These are phyloP conservation scores for Lepidiolamprologus cunningtoni DNA, from an alignment of 2,113 vertebrate species.

Conservation along the genomic window DNA sequence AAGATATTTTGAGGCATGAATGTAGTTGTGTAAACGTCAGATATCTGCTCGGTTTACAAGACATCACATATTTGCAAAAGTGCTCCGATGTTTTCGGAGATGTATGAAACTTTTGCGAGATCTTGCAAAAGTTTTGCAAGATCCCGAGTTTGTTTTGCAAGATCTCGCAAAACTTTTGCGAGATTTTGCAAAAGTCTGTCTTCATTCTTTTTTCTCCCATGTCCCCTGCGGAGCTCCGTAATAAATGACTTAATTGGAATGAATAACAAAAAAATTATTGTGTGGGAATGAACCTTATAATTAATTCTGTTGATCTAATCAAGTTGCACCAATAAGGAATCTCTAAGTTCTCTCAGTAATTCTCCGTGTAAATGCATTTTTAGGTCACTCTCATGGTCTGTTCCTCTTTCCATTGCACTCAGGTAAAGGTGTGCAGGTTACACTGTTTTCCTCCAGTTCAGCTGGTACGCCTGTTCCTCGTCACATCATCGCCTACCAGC, in stretches of 20 bases:
- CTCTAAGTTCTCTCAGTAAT: not conserved
- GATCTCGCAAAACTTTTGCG: too few species aligned
- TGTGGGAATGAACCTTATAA: not conserved
- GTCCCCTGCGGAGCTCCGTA: not conserved
- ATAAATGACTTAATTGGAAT: not conserved
- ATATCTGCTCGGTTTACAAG: too few species aligned
- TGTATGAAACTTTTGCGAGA: too few species aligned
- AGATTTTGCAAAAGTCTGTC: too few species aligned
- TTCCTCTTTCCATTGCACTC: not conserved
- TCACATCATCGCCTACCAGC: not conserved
- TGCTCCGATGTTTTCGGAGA: rapidly evolving
- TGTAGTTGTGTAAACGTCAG: too few species aligned
- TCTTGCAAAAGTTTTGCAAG: too few species aligned
- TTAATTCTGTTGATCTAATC: not conserved
- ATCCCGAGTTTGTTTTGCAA: too few species aligned
- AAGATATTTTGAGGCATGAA: too few species aligned
- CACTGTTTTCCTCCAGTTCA: not conserved
- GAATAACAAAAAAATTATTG: not conserved
- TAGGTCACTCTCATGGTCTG: not conserved
- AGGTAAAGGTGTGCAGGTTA: not conserved
- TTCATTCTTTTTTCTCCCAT: rapidly evolving
- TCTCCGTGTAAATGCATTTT: not conserved
- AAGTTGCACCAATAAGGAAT: not conserved
- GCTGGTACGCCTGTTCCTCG: not conserved
- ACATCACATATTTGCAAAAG: too few species aligned